These are phyloP conservation scores for Hemicordylus capensis DNA, from an alignment of 2,113 vertebrate species.

Conservation along the genomic window DNA sequence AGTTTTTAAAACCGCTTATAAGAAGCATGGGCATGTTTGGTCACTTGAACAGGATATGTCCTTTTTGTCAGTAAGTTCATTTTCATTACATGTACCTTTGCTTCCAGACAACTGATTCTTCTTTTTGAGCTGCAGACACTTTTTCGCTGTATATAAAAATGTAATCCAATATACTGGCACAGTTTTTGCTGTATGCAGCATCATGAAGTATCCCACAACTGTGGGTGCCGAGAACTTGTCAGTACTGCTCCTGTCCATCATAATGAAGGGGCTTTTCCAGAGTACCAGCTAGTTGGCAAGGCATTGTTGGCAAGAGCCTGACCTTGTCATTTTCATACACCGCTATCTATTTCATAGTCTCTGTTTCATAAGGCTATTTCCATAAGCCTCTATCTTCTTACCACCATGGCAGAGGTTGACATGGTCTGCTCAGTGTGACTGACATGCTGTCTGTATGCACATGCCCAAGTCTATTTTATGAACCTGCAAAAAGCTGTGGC, in stretches of 20 bases:
- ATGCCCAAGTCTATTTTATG: background rate
- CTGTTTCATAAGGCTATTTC: no score
- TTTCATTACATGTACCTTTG: background rate
- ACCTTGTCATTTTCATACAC: constrained; percentile 57
- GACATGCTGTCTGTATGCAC: background rate
- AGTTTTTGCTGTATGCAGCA: background rate
- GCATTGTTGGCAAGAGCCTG: constrained; percentile 56
- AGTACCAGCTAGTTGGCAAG: background rate
- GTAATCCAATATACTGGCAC: background rate
- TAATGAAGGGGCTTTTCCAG: background rate
- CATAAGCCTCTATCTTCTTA: constrained; percentile 17
- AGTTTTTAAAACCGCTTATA: background rate
- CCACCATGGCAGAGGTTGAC: background rate
- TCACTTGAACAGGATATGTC: background rate
- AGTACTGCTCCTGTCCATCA: constrained; percentile 42
- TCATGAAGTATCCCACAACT: background rate
- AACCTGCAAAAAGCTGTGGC: background rate
- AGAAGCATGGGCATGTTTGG: background rate
- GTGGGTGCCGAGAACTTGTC: constrained; percentile 5
- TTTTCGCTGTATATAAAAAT: background rate
- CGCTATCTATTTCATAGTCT: constrained; percentile 24
- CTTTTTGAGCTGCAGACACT: background rate
- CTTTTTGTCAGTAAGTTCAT: rapidly evolving
- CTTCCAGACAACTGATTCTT: background rate
- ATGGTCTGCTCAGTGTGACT: constrained; percentile 12